Percentiles rank a stretch among this genome's conserved stretches.
phyloP scores from a whole-genome alignment of 2,888 invertebrate species.

The Stenodera caucasica region DNA sequence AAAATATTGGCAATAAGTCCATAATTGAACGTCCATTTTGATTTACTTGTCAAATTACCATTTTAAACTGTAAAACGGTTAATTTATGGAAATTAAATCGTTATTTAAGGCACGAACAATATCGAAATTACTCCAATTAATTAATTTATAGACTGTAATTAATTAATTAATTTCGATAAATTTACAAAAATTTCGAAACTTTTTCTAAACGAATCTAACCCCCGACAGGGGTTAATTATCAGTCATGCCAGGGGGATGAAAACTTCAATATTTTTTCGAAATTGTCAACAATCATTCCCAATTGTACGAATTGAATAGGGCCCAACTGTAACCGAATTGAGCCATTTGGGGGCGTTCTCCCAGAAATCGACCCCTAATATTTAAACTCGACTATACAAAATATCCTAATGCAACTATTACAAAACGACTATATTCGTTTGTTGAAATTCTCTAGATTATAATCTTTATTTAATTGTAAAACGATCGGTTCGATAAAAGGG shows the following conservation, averaged over 20 bases:
- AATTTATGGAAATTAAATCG: slow-evolving; percentile 11
- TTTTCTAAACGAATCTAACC: too few relatives aligned
- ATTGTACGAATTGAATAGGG: slow-evolving; percentile 21
- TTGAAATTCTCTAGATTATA: slow-evolving; percentile 1
- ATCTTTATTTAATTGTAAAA: slow-evolving; percentile 12
- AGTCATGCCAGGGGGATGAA: slow-evolving; percentile 39
- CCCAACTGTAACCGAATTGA: slow-evolving; percentile 27
- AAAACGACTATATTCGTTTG: slow-evolving; percentile 7
- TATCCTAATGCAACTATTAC: not conserved
- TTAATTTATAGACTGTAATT: slow-evolving; percentile 6
- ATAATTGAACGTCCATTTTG: slow-evolving; percentile 9
- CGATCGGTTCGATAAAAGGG: slow-evolving; percentile 6
- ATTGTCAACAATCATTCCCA: too few relatives aligned
- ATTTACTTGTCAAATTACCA: slow-evolving; percentile 1
- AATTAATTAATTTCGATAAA: not conserved
- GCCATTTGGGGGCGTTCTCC: slow-evolving; percentile 25
- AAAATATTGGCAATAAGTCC: slow-evolving; percentile 8
- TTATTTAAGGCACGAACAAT: slow-evolving; percentile 9
- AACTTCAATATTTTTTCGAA: too few relatives aligned
- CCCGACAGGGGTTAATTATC: slow-evolving; percentile 46
- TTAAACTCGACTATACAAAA: too few relatives aligned
- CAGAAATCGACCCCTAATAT: slow-evolving; percentile 31
- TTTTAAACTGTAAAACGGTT: not conserved
- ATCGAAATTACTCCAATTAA: slow-evolving; percentile 8
- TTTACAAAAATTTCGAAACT: too few relatives aligned